Base-by-base conservation (phyloP, 2,113 vertebrate genomes). In the Arothron firmamentum region DNA sequence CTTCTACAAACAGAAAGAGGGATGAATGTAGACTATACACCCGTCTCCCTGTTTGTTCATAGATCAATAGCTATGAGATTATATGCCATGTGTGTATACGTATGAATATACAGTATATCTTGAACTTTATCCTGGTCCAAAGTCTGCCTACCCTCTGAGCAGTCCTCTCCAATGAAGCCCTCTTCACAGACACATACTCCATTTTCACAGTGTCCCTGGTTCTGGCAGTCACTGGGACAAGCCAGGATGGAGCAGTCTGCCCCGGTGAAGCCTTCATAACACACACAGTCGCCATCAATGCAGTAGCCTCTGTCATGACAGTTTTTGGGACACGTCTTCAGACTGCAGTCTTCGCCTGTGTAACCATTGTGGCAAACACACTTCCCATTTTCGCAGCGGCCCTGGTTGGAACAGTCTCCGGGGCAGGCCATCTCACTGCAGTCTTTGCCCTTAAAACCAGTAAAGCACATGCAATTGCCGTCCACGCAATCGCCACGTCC, bases 311-410 rank as follows among this genome's bases (percentile, higher is more conserved):
- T 91, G 25, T 84, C 79, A 0, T 92, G 86, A 66, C 96, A 99
- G 87, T 95, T 72, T 0, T 81, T 88, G 12, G 92, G 94, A 5
- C 96, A 98, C 0, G 91, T 84, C 52, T 92, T 89, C 70, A 94
- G 90, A 12, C 90, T 56, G 0, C 96, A 99, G 81, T 96, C 94
- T 0, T 92, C 88, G 0, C 95, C 94, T 0, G 80, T 54, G 74
- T 93, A 98, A 48, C 92, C 93, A 0, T 92, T 84, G 6, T 94
- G 88, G 1, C 96, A 98, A 23, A 93, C 52, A 0, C 96, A 98
- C 13, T 57, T 85, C 0, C 96, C 96, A 0, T 93, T 83, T 12
- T 95, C 86, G 0, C 96, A 98, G 43, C 57, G 90, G 0, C 96
- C 96, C 0, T 78, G 91, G 54, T 79, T 73, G 74, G 90, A 82